Percentiles rank a stretch among this genome's conserved stretches.
phyloP scores from a whole-genome alignment of 92 coral and sea anemone genomes.

The Actinostola sp. region DNA sequence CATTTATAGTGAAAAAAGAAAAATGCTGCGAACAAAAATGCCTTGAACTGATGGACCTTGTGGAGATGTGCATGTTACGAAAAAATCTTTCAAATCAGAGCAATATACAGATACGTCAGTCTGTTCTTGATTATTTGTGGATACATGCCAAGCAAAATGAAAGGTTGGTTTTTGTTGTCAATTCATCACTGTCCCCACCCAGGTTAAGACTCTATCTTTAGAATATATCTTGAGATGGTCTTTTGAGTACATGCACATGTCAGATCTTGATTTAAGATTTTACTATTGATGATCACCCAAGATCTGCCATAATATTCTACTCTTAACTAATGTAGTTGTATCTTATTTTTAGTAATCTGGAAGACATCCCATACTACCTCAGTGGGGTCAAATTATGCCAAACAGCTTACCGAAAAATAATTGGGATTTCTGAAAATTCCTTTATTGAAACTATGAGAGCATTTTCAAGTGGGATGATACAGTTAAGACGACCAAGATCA shows the following conservation, averaged over 20 bases:
- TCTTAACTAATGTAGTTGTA: no score
- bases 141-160: conserved; percentile 49
- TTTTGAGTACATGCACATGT: no score
- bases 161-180: no score
- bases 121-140: conserved; percentile 44
- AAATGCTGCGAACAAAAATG: conserved; percentile 21
- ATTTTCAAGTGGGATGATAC: conserved; percentile 1
- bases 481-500: neutral
- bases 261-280: no score
- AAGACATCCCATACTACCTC: neutral
- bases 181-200: no score
- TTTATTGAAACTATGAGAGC: neutral
- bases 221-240: neutral
- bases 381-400: conserved; percentile 15
- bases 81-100: conserved; percentile 7
- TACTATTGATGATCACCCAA: no score
- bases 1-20: conserved; percentile 9
- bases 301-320: no score
- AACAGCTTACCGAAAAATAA: conserved; percentile 4
- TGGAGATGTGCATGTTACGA: conserved; percentile 33
- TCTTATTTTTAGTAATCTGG: neutral
- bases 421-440: conserved; percentile 11
- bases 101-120: conserved; percentile 25
- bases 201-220: no score
- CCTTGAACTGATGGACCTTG: conserved; percentile 35